These are phyloP conservation scores for Mayetiola destructor DNA, from an alignment of 2,888 invertebrate species.

Conservation along the genomic window DNA sequence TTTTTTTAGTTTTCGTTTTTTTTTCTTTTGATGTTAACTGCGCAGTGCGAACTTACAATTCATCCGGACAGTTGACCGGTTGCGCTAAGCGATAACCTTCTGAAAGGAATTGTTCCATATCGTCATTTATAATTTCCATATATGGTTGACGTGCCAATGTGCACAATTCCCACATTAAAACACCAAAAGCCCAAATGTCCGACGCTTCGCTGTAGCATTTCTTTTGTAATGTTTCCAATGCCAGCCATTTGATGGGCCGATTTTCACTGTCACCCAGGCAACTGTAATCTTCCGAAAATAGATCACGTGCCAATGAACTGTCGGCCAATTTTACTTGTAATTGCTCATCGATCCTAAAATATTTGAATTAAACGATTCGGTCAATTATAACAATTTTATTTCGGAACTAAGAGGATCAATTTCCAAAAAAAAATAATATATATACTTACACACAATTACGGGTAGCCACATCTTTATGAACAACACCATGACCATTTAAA, in stretches of 20 bases:
- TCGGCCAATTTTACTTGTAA: slow-evolving; percentile 75
- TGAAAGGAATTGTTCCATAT: slow-evolving; percentile 72
- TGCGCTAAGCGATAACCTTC: slow-evolving; percentile 83
- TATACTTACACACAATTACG: slow-evolving; percentile 80
- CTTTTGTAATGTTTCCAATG: slow-evolving; percentile 69
- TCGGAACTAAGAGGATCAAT: background rate
- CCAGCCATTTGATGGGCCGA: slow-evolving; percentile 88
- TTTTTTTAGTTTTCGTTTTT: background rate
- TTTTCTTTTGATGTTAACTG: background rate
- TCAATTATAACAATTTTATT: no score
- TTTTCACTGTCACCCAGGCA: slow-evolving; percentile 88
- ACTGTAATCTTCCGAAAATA: slow-evolving; percentile 87
- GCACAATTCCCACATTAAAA: slow-evolving; percentile 84
- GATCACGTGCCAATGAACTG: slow-evolving; percentile 72
- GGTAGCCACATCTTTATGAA: slow-evolving; percentile 81
- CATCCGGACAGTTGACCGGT: slow-evolving; percentile 89
- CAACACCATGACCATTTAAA: slow-evolving; percentile 71
- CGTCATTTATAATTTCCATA: slow-evolving; percentile 51
- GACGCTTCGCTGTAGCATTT: slow-evolving; percentile 72
- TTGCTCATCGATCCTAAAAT: slow-evolving; percentile 53
- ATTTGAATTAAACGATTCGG: no score
- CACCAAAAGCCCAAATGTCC: slow-evolving; percentile 96
- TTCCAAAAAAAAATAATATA: no score
- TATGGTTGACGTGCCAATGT: slow-evolving; percentile 84
- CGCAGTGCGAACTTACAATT: slow-evolving; percentile 88